phyloP scores from a whole-genome alignment of 1,140 invertebrate species.

The Atta texana region DNA sequence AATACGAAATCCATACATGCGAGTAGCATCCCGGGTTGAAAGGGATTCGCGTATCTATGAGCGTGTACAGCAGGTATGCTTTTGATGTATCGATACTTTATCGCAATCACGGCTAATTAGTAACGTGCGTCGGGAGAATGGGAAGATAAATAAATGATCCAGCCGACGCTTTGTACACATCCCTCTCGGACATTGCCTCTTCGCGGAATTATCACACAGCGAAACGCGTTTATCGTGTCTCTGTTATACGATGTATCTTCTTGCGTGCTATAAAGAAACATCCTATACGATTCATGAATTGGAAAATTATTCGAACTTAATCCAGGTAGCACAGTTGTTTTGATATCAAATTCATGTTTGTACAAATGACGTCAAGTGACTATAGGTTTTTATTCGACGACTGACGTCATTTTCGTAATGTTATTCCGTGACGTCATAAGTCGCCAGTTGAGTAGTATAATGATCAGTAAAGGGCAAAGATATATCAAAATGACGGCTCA shows the following conservation, averaged over 20 bases:
- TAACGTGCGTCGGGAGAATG: slow-evolving; percentile 49
- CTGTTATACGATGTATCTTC: background rate
- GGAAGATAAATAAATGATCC: slow-evolving; percentile 69
- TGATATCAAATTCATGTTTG: too few species aligned
- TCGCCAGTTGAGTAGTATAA: too few species aligned
- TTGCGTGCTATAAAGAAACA: background rate
- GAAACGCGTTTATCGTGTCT: slow-evolving; percentile 10
- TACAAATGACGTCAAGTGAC: too few species aligned
- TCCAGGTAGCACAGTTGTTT: too few species aligned
- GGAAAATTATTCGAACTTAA: background rate
- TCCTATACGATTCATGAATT: background rate
- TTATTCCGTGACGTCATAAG: too few species aligned
- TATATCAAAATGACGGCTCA: too few species aligned
- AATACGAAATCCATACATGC: slow-evolving; percentile 18
- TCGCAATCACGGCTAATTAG: slow-evolving; percentile 74
- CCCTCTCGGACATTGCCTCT: slow-evolving; percentile 21
- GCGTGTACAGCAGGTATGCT: slow-evolving; percentile 5
- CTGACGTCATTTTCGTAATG: too few species aligned
- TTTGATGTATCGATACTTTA: slow-evolving; percentile 67
- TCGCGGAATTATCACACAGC: slow-evolving; percentile 55
- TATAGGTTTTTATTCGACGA: too few species aligned
- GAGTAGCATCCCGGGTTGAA: slow-evolving; percentile 14
- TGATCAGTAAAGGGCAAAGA: too few species aligned
- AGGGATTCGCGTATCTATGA: background rate
- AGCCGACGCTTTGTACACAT: slow-evolving; percentile 63